Evolutionary conservation across 2,113 vertebrate species (phyloP).

Genomic region (Tichodroma muraria): DNA sequence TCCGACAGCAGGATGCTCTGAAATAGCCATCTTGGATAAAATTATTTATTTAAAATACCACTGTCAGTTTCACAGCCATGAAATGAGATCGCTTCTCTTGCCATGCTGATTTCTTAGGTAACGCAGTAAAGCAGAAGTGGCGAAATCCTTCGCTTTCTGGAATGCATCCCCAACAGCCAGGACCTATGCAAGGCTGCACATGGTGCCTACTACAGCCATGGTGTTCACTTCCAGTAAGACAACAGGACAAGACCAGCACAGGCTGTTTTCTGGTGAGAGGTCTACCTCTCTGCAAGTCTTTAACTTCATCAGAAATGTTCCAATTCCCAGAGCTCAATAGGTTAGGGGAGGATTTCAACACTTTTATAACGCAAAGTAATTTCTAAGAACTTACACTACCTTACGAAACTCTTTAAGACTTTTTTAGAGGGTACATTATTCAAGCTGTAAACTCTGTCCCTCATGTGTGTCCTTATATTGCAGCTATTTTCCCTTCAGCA

Average conservation of each 20-base stretch:
- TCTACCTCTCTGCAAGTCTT: neutral
- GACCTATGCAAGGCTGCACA: neutral
- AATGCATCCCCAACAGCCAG: neutral
- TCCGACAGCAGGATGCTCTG: slow-evolving; percentile 48
- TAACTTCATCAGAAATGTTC: neutral
- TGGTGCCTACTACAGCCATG: neutral
- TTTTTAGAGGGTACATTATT: neutral
- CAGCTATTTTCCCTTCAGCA: neutral
- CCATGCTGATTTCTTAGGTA: neutral
- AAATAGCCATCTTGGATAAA: slow-evolving; percentile 47
- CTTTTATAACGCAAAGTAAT: neutral
- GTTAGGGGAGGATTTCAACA: neutral
- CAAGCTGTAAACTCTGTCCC: neutral
- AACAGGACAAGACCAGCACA: neutral
- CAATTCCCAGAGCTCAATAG: neutral
- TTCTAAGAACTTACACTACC: neutral
- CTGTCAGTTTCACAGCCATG: neutral
- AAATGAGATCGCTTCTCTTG: neutral
- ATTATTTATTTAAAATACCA: slow-evolving; percentile 29
- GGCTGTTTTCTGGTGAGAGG: neutral
- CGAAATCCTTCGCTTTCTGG: neutral
- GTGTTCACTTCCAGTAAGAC: neutral
- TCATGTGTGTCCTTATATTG: neutral
- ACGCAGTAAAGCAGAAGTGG: neutral
- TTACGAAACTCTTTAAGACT: neutral